Evolutionary conservation across 1,140 invertebrate genomes (phyloP).

Genomic region (Paraescarpia echinospica): DNA sequence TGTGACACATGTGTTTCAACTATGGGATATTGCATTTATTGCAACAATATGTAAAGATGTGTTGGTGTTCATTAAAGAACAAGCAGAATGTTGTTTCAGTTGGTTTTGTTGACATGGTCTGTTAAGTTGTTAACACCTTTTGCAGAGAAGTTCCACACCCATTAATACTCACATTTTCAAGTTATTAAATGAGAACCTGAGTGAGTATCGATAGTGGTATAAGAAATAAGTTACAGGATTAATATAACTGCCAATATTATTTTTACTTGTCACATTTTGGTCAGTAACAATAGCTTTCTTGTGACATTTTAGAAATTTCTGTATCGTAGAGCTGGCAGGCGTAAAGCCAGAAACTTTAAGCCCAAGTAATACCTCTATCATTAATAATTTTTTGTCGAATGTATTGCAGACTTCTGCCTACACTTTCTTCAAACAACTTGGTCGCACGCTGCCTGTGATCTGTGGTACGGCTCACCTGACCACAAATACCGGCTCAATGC

Average conservation of each 20-base stretch:
- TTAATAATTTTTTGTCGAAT: constrained; percentile 7
- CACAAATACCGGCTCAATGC: constrained; percentile 3
- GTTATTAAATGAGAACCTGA: background rate
- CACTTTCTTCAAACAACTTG: constrained; percentile 5
- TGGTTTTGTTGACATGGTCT: background rate
- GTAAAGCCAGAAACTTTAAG: background rate
- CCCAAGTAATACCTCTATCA: background rate
- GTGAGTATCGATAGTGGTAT: background rate
- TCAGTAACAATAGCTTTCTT: background rate
- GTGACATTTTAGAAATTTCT: background rate
- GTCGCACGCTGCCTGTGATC: constrained; percentile 2
- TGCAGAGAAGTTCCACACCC: background rate
- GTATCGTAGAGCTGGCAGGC: background rate
- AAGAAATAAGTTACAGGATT: background rate
- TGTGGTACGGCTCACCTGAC: background rate
- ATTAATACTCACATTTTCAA: background rate
- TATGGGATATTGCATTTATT: background rate
- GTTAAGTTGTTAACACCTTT: background rate
- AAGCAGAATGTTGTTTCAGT: background rate
- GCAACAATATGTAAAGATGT: background rate
- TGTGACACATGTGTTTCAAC: background rate
- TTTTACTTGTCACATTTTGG: background rate
- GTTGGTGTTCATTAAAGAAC: background rate
- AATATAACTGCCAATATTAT: background rate
- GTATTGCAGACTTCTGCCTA: constrained; percentile 4